Evolutionary conservation across 2,113 vertebrate species (phyloP), one percentile per base, ranked within the genome.

Genomic region (Oryzias woworae): DNA sequence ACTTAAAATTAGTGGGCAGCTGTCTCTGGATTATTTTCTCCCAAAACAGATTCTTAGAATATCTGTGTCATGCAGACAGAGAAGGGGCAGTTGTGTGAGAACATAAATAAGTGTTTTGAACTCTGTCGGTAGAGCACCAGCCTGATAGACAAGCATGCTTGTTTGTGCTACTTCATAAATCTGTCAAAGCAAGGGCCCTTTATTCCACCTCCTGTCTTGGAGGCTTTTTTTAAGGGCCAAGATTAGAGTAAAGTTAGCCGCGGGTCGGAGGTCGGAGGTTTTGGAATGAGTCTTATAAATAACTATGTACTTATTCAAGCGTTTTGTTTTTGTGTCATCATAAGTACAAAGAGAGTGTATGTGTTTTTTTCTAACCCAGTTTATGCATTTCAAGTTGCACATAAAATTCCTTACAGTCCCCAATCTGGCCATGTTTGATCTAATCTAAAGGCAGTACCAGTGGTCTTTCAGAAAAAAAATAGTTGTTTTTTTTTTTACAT

Each of bases 1-100:
- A 69, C 80, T 87, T 90, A 88, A 91, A 92, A 89, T 91, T 83
- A 91, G 85, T 86, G 66, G 74, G 87, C 91, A 93, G 89, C 91
- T 93, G 91, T 81, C 78, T 73, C 68, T 48, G 78, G 82, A 84
- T 84, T 85, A 84, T 90, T 77, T 89, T 84, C 82, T 91, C 80
- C 83, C 78, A 75, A 75, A 85, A 82, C 82, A 58, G 74, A 90
- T 84, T 90, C 90, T 72, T 82, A 64, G 87, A 92, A 93, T 92
- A 89, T 83, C 75, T 47, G 0, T 20, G 85, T 80, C 88, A 82
- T 48, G 68, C 68, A 60, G 54, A 36, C 36, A 71, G 68, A 65
- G 57, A 65, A 81, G 73, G 74, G 82, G 75, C 64, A 58, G 74
- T 71, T 66, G 65, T 42, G 70, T 65, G 68, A 81, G 75, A 53